Evolutionary conservation across 2,797 vertebrate genomes (phyloP), one percentile per base, ranked within the genome.

Genomic region (Manis pentadactyla): DNA sequence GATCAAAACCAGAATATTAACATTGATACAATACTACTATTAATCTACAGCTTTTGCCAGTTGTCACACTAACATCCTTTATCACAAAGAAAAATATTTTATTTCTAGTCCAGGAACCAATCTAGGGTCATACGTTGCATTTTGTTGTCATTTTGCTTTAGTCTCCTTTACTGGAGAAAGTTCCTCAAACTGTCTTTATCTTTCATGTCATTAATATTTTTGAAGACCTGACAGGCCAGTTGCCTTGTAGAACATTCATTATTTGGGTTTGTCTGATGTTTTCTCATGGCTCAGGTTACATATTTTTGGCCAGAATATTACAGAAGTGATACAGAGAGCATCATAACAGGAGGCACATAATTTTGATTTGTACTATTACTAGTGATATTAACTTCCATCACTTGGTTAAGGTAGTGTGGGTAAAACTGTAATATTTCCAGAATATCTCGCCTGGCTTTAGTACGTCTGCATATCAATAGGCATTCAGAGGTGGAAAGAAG

Each of bases 1-100:
- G 63, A 92, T 82, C 57, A 69, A 82, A 90, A 92, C 71, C 31
- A 92, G 75, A 89, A 96, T 42, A 82, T 68, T 55, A 78, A 86
- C 42, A 89, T 1, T n/a, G 31, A 93, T 79, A 64, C 31, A 68
- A 17, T 69, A 37, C n/a, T 93, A 27, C 57, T 89, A 59, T 78
- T 87, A 34, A 83, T 64, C 23, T 63, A 69, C 8, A 69, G n/a
- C 25, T 87, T 92, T 92, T 78, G 37, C 31, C 63, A 82, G 1
- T 66, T 46, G 34, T 69, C 39, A 64, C 37, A 92, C 27, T 39
- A 61, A 59, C 18, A 18, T 78, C 63, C 66, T 86, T 92, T 68
- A 74, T 42, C 39, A 13, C 46, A 74, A 93, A 90, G 37, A 95
- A 92, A 68, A 57, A 66, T 63, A 37, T 21, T 66, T 55, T 59